phyloP scores from a whole-genome alignment of 2,113 vertebrate species.

The Oncorhynchus keta region DNA sequence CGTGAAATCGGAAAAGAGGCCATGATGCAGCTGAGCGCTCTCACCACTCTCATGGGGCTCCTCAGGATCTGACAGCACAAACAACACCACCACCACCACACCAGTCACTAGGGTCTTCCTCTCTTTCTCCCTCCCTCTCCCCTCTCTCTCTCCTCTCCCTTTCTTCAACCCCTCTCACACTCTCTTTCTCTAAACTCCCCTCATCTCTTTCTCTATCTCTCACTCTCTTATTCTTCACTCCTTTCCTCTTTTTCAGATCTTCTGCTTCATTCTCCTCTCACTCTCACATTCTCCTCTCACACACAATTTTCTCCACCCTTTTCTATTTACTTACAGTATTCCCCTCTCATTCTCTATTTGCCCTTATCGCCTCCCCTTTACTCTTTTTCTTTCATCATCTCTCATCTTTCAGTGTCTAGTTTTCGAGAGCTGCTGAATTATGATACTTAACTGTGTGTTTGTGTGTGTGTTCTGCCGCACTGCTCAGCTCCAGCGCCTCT shows the following conservation, averaged over 20 bases:
- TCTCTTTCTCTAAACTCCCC: not conserved
- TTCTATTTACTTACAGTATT: not conserved
- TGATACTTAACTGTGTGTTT: not conserved
- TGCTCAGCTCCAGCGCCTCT: not conserved
- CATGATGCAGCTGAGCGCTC: slow-evolving; percentile 65
- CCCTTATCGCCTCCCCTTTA: not conserved
- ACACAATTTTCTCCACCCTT: not conserved
- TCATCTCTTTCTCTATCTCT: slow-evolving; percentile 14
- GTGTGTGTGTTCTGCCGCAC: not conserved
- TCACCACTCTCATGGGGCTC: slow-evolving; percentile 56
- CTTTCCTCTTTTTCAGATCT: not conserved
- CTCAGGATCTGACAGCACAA: slow-evolving; percentile 60
- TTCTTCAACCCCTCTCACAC: not conserved
- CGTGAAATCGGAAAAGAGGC: slow-evolving; percentile 71
- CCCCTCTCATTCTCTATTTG: not conserved
- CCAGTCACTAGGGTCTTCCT: slow-evolving; percentile 23
- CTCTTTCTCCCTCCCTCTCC: not conserved
- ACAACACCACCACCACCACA: slow-evolving; percentile 34
- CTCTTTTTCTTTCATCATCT: not conserved
- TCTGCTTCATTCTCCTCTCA: not conserved
- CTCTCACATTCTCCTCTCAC: not conserved
- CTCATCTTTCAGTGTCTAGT: slow-evolving; percentile 3
- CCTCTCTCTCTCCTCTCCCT: not conserved
- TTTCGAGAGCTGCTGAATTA: not conserved
- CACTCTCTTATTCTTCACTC: slow-evolving; percentile 15